Percentiles rank a stretch among this genome's conserved stretches.
Conservation (phyloP, 1,140 invertebrate genomes). For the Panagrolaimus sp. region DNA sequence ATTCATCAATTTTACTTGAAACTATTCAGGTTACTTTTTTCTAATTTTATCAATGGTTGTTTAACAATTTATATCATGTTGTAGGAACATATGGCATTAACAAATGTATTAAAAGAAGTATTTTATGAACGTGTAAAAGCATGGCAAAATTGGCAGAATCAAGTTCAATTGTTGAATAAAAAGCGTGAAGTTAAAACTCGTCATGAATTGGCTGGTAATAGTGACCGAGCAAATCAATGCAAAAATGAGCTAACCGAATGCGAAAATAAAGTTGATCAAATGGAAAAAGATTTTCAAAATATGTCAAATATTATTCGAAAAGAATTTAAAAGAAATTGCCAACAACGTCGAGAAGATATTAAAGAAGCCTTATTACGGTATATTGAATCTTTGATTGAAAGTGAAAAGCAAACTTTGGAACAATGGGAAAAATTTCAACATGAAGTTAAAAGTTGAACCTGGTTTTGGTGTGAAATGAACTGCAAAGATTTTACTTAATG, state of each 20-base stretch:
- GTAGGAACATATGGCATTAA: conserved; percentile 79
- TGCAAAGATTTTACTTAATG: too few species aligned
- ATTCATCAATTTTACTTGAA: conserved; percentile 86
- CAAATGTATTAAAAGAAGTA: conserved; percentile 69
- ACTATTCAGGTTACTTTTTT: conserved; percentile 68
- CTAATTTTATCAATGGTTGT: background rate
- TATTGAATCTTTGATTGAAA: conserved; percentile 84
- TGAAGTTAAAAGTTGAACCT: conserved; percentile 55
- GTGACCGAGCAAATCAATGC: conserved; percentile 77
- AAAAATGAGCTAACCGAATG: conserved; percentile 80
- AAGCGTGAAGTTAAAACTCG: conserved; percentile 88
- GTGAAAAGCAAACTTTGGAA: conserved; percentile 81
- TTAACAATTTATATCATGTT: conserved; percentile 24
- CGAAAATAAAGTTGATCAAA: conserved; percentile 88
- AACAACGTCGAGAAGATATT: conserved; percentile 80
- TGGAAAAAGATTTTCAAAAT: conserved; percentile 89
- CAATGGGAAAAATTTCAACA: conserved; percentile 65
- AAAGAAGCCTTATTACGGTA: conserved; percentile 78
- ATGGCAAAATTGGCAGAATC: conserved; percentile 95
- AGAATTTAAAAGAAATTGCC: conserved; percentile 87
- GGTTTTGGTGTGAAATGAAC: too few species aligned
- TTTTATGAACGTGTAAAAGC: conserved; percentile 94
- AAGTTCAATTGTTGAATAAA: conserved; percentile 85
- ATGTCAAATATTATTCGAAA: conserved; percentile 92
- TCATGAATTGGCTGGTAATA: conserved; percentile 77